Evolutionary conservation across 1,140 invertebrate species (phyloP).

Genomic region (Carcinoscorpius rotundicauda): DNA sequence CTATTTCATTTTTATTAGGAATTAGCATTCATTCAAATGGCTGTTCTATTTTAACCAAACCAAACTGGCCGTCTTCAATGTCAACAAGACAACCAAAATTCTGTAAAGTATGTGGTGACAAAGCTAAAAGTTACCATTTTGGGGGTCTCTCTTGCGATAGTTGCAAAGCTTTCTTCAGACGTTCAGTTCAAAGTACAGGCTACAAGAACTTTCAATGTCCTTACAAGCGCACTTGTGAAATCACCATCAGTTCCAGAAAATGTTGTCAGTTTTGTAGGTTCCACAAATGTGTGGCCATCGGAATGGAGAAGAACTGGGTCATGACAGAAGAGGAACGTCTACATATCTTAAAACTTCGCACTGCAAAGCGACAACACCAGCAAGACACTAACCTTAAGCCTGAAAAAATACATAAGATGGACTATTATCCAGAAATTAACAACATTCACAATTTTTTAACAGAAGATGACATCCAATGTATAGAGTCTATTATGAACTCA

Average conservation of each 20-base stretch:
- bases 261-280: slow-evolving; percentile 31
- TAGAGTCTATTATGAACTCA: slow-evolving; percentile 6
- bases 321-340: slow-evolving; percentile 33
- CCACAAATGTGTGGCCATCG: slow-evolving; percentile 32
- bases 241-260: slow-evolving; percentile 27
- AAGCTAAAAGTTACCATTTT: slow-evolving; percentile 27
- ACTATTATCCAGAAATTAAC: not conserved
- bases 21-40: too few species aligned
- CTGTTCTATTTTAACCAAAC: too few species aligned
- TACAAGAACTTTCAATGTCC: slow-evolving; percentile 29
- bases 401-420: not conserved
- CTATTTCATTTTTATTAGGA: too few species aligned
- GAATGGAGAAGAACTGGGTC: slow-evolving; percentile 37
- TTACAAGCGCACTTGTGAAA: slow-evolving; percentile 27
- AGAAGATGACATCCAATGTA: slow-evolving; percentile 9
- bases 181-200: slow-evolving; percentile 29
- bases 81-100: not conserved
- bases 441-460: slow-evolving; percentile 17
- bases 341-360: slow-evolving; percentile 27
- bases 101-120: slow-evolving; percentile 26
- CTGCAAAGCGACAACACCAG: slow-evolving; percentile 14
- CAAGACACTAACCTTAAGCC: not conserved
- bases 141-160: slow-evolving; percentile 32
- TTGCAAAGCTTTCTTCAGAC: slow-evolving; percentile 34
- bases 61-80: too few species aligned